These are phyloP conservation scores for Syngnathus rostellatus DNA, from an alignment of 2,797 vertebrate species.

Conservation along the genomic window DNA sequence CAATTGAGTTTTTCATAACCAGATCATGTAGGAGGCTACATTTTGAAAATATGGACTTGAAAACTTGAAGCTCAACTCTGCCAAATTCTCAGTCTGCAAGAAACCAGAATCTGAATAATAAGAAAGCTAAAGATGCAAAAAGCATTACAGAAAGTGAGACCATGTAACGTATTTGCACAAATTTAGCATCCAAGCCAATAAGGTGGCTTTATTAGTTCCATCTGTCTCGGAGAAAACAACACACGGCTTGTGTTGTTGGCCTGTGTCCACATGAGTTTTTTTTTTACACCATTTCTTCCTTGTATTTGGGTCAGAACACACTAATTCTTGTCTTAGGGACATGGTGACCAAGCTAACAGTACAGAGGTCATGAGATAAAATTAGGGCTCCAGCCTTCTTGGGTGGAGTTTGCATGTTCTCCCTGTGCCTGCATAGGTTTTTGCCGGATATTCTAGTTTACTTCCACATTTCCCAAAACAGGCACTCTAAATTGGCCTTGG, in stretches of 20 bases:
- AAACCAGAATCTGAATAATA: constrained; percentile 21
- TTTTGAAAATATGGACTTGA: constrained; percentile 8
- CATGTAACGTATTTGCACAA: constrained; percentile 38
- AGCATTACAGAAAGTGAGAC: constrained; percentile 40
- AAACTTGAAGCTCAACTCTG: constrained; percentile 16
- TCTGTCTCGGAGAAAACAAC: constrained; percentile 28
- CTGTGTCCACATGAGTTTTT: not conserved
- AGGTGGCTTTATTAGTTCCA: constrained; percentile 35
- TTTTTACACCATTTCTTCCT: not conserved
- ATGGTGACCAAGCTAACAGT: too few species aligned
- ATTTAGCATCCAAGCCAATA: constrained; percentile 35
- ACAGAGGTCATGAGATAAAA: too few species aligned
- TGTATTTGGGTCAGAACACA: not conserved
- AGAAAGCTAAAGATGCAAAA: constrained; percentile 40
- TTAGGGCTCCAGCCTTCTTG: too few species aligned
- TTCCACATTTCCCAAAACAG: too few species aligned
- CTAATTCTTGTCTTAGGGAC: not conserved
- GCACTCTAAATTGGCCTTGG: too few species aligned
- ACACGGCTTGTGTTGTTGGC: constrained; percentile 32
- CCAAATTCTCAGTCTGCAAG: constrained; percentile 25
- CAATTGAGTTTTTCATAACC: constrained; percentile 18
- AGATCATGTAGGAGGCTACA: constrained; percentile 19
- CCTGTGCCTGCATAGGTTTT: too few species aligned
- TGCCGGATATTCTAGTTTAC: too few species aligned
- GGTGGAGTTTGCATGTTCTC: too few species aligned